Conservation (phyloP, 35 echinoderm and acorn worm genomes). For the Patiria miniata region DNA sequence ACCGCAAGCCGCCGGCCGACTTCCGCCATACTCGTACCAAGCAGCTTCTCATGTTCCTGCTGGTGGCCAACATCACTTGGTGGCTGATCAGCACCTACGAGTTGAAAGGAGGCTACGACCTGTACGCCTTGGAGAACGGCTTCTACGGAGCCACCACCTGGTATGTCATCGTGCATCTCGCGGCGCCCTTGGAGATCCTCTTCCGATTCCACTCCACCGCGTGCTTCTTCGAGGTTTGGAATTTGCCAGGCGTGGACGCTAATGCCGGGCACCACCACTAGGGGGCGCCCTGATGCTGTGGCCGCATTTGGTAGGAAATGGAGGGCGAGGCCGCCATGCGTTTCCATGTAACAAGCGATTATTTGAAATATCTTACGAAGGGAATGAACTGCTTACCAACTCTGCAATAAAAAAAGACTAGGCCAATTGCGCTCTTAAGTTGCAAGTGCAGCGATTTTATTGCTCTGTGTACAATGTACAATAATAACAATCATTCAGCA, state of each 20-base stretch:
- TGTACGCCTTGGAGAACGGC: constrained; percentile 85
- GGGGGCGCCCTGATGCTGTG: neutral
- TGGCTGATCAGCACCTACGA: constrained; percentile 94
- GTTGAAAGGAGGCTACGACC: constrained; percentile 92
- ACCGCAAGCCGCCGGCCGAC: constrained; percentile 81
- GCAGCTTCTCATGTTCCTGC: constrained; percentile 94
- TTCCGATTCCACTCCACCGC: constrained; percentile 97
- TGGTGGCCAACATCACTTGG: constrained; percentile 92
- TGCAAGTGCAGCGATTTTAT: too few relatives aligned
- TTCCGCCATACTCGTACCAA: constrained; percentile 88
- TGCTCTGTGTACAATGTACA: too few relatives aligned
- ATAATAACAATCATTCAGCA: too few relatives aligned
- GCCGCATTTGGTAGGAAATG: too few relatives aligned
- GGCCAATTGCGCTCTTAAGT: too few relatives aligned
- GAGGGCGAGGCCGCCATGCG: too few relatives aligned
- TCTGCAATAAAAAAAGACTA: too few relatives aligned
- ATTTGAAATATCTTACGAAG: too few relatives aligned
- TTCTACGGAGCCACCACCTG: constrained; percentile 88
- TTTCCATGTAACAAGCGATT: too few relatives aligned
- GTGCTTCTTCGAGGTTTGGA: constrained; percentile 98
- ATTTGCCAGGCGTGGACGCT: constrained; percentile 51
- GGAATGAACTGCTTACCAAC: too few relatives aligned
- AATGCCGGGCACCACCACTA: constrained; percentile 1
- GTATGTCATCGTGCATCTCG: constrained; percentile 96
- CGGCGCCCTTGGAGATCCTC: constrained; percentile 81